phyloP scores from a whole-genome alignment of 2,797 vertebrate genomes.

The Phoebastria nigripes region DNA sequence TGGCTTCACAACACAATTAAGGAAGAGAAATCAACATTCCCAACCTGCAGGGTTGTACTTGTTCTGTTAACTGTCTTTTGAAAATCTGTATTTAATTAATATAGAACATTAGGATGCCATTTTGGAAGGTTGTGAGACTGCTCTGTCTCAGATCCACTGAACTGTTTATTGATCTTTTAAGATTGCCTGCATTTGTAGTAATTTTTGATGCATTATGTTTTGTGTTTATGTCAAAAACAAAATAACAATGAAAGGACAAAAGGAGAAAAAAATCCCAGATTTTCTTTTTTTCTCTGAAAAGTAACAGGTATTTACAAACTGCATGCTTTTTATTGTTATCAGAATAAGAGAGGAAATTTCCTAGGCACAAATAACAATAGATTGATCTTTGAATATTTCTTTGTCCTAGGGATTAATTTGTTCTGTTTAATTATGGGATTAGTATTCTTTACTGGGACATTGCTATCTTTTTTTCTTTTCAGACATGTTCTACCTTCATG shows the following conservation, averaged over 20 bases:
- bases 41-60: neutral
- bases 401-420: neutral
- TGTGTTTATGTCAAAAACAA: neutral
- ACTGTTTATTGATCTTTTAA: constrained; percentile 1
- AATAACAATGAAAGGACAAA: neutral
- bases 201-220: neutral
- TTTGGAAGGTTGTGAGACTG: neutral
- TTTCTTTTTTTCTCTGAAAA: neutral
- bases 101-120: neutral
- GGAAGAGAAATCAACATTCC: constrained; percentile 45
- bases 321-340: neutral
- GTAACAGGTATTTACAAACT: neutral
- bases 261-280: neutral
- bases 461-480: neutral
- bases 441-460: neutral
- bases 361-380: neutral
- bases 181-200: neutral
- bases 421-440: constrained; percentile 13
- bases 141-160: neutral
- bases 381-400: neutral
- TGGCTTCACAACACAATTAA: constrained; percentile 43
- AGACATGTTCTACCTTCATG: neutral
- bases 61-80: constrained; percentile 9
- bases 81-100: constrained; percentile 56
- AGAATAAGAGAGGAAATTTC: neutral